These are phyloP conservation scores for Gavia stellata DNA, from an alignment of 2,113 vertebrate species.

Conservation along the genomic window DNA sequence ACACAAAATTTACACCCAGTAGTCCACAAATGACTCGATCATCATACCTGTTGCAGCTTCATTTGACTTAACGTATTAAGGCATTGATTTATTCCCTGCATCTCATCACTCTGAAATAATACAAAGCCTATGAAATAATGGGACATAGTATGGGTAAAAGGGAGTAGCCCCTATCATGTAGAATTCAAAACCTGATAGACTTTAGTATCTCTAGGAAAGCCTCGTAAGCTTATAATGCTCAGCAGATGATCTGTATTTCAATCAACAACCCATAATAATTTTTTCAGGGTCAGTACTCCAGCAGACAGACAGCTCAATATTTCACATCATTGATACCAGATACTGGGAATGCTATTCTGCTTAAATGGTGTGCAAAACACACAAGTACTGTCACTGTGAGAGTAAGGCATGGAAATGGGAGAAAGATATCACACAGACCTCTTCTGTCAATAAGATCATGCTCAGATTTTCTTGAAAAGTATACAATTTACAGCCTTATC, in stretches of 20 bases:
- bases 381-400: neutral
- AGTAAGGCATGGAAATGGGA: neutral
- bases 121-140: neutral
- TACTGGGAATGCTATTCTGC: neutral
- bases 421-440: neutral
- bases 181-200: neutral
- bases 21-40: neutral
- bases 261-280: neutral
- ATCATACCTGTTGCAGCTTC: neutral
- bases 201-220: neutral
- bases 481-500: neutral
- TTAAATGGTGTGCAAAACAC: neutral
- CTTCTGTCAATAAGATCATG: neutral
- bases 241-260: neutral
- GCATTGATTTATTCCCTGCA: neutral
- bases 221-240: neutral
- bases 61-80: neutral
- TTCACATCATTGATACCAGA: neutral
- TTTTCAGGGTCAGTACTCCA: neutral
- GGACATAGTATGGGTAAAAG: neutral
- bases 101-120: neutral
- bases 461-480: neutral
- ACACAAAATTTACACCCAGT: neutral
- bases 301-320: neutral
- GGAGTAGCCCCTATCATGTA: neutral